Evolutionary conservation across 2,888 invertebrate genomes (phyloP), one percentile per base, ranked within the genome.

Genomic region (Malachius bipustulatus): DNA sequence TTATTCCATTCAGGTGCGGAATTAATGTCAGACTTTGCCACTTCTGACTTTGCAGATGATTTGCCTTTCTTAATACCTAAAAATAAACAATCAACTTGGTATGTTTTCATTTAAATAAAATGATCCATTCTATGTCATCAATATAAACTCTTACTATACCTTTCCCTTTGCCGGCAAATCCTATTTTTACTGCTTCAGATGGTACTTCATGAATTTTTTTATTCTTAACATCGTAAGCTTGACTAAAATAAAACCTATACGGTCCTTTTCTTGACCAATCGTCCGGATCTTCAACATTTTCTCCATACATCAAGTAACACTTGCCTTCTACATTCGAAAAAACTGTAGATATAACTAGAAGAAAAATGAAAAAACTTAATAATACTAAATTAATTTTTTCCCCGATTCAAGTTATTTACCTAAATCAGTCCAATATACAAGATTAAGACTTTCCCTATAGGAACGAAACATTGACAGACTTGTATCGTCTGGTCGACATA

Each of bases 401-500:
- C n/a, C n/a, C n/a, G n/a, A n/a, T n/a, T n/a, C n/a, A n/a, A 19
- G 6, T 19, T 19, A 8, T 6, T 8, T 19, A n/a, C 6, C 24
- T 8, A 19, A 8, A 9, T 81, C 71, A 38, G 77, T 77, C 78
- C 83, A 87, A 56, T 79, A 87, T 1, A 87, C 57, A 38, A 77
- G 60, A 54, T 84, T 84, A 9, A 83, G 58, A 53, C 85, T 82
- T 32, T 72, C 66, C 41, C 75, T 70, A 41, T 75, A 69, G 1
- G 71, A 68, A 10, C 66, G 55, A 33, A 59, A 50, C 14, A 65
- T 57, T 32, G 74, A 68, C 42, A 70, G 71, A 42, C 70, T 71
- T 0, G 82, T 83, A 54, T 84, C 77, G 58, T 83, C 82, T 1
- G 84, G 80, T 38, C 87, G 70, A 50, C 75, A 82, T 50, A 85